Conservation (phyloP, 2,113 vertebrate genomes). For the Sinocyclocheilus grahami region DNA sequence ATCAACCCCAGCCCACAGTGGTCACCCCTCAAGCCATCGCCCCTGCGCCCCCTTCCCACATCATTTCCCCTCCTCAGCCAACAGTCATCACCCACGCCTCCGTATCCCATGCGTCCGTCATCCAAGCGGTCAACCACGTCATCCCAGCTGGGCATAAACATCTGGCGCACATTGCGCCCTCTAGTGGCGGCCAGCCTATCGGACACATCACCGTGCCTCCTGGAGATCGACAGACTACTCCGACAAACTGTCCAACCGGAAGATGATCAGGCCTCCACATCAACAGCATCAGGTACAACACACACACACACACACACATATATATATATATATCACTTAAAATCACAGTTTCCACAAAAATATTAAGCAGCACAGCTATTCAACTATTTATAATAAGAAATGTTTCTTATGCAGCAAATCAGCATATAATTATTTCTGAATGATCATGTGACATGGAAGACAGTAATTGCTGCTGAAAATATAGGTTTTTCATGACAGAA, state of each 20-base stretch:
- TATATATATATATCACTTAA: too few species aligned
- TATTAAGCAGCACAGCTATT: too few species aligned
- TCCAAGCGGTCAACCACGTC: conserved; percentile 94
- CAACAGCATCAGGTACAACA: conserved; percentile 90
- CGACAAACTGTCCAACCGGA: conserved; percentile 92
- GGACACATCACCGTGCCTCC: conserved; percentile 98
- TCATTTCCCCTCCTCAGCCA: conserved; percentile 65
- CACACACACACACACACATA: too few species aligned
- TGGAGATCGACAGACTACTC: conserved; percentile 92
- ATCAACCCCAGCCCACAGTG: conserved; percentile 55
- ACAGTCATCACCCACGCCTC: conserved; percentile 93
- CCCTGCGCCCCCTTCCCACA: conserved; percentile 63
- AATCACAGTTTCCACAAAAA: too few species aligned
- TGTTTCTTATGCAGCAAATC: too few species aligned
- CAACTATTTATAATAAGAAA: too few species aligned
- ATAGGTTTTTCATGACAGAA: too few species aligned
- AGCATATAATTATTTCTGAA: too few species aligned
- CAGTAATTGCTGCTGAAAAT: too few species aligned
- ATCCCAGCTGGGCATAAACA: conserved; percentile 90
- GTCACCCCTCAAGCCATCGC: conserved; percentile 68
- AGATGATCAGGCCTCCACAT: conserved; percentile 98
- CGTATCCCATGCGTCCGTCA: conserved; percentile 92
- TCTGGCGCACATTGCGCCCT: conserved; percentile 92
- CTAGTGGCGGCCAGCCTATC: conserved; percentile 86
- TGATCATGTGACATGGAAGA: too few species aligned